Evolutionary conservation across 2,888 invertebrate species (phyloP), one percentile per base, ranked within the genome.

Genomic region (Lithophane leautieri): DNA sequence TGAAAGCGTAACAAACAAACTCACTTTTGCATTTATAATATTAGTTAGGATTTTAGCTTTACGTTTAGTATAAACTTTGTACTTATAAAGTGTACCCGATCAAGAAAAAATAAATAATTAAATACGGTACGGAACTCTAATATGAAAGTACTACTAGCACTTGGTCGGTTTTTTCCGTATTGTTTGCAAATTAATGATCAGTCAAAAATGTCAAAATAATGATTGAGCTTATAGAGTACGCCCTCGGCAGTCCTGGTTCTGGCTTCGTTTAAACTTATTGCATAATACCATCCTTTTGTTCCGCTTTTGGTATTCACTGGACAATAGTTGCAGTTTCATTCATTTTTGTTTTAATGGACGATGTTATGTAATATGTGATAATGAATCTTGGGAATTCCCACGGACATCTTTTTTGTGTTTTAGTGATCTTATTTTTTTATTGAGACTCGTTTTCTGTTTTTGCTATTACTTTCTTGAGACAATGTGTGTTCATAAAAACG

Each of bases 121-220:
- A 44, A 16, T n/a, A 54, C 1, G 8, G 12, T 60, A 73, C 76
- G 42, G 62, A 79, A 81, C 67, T 19, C 28, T 11, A 52, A 14
- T 4, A 28, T 8, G 0, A 19, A 34, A 34, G 3, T 11, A 0
- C 9, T 11, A 22, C 12, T 58, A 1, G 2, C 19, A 58, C 52
- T 60, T 76, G 19, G 0, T 42, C 19, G 14, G 19, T 60, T 69
- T 79, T 76, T 61, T 60, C 40, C 22, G 73, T 73, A 87, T 88
- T 90, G 89, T 89, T 85, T 79, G 78, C 71, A 83, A 86, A 89
- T 88, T 86, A 86, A 88, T 87, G 85, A 86, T 72, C 85, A 73
- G 78, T 79, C 85, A 84, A 73, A 85, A 80, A 88, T 79, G 86
- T 86, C 86, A 89, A 88, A 89, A 89, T 84, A 88, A 82, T 86